Base-by-base conservation (phyloP, 2,113 vertebrate species). In the Cepphus grylle region DNA sequence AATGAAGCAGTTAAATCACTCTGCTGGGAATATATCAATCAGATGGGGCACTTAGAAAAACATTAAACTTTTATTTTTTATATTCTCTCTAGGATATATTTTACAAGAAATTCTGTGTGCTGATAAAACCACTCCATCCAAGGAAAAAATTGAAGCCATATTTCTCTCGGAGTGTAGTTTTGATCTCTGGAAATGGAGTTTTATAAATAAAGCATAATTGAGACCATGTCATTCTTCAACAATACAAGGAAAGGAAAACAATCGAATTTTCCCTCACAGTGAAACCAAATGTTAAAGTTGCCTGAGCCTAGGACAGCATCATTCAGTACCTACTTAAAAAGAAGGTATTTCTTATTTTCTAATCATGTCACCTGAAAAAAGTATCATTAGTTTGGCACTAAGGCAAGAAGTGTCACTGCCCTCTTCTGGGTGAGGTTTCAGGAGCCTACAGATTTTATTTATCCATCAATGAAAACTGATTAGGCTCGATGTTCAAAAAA, bases 151-250 rank as follows among this genome's bases (percentile, higher is more conserved):
- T 89, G 56, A 96, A 94, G 40, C 18, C 81, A 76, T 91, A 95
- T 93, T 96, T 96, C 38, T 81, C 52, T 81, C 22, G 16, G 27
- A 78, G 17, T 65, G 49, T 63, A 87, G 34, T 84, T 94, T 85
- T 87, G 65, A 69, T 87, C n/a, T 89, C 70, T 94, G 70, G 47
- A 94, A 96, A 87, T 20, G 5, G 30, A 69, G 56, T 67, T 91
- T 79, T 91, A 43, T 76, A 95, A 94, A 89, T 72, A 76, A 97
- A 94, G 38, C 27, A 52, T 86, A 94, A 85, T 34, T 85, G 62
- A 87, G 58, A 81, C 81, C 66, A 72, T 76, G 22, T 45, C 30
- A 74, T 71, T 79, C 47, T 96, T 93, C 62, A 82, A n/a, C 30
- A 83, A 47, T 15, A 82, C 23, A 72, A 71, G 20, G 20, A 65